Conservation (phyloP, 2,797 vertebrate genomes). For the Borostomias antarcticus region DNA sequence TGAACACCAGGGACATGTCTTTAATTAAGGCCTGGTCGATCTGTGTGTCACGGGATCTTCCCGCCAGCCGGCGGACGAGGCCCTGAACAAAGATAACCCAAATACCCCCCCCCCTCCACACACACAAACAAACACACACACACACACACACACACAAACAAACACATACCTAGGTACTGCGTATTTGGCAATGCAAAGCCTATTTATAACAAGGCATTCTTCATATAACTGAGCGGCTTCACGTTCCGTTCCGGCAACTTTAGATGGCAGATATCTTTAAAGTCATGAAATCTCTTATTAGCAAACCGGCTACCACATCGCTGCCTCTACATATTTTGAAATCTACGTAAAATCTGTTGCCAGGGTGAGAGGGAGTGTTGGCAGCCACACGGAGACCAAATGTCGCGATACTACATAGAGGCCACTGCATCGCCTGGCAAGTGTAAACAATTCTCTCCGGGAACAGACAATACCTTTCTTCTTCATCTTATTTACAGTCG, state of each 20-base stretch:
- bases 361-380: background rate
- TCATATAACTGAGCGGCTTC: slow-evolving; percentile 49
- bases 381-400: background rate
- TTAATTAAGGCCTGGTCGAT: slow-evolving; percentile 47
- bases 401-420: background rate
- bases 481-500: background rate
- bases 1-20: slow-evolving; percentile 46
- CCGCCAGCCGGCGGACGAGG: slow-evolving; percentile 31
- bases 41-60: slow-evolving; percentile 66
- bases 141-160: background rate
- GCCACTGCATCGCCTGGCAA: background rate
- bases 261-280: slow-evolving; percentile 37
- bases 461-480: background rate
- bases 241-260: slow-evolving; percentile 44
- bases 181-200: slow-evolving; percentile 49
- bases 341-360: slow-evolving; percentile 40
- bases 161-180: background rate
- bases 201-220: slow-evolving; percentile 31
- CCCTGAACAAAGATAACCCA: background rate
- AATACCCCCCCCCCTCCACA: slow-evolving; percentile 12
- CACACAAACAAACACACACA: background rate
- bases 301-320: background rate
- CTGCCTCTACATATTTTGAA: slow-evolving; percentile 47
- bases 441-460: background rate
- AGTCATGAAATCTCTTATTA: slow-evolving; percentile 27